Evolutionary conservation across 1,140 invertebrate species (phyloP).

Genomic region (Phenacoccus solenopsis): DNA sequence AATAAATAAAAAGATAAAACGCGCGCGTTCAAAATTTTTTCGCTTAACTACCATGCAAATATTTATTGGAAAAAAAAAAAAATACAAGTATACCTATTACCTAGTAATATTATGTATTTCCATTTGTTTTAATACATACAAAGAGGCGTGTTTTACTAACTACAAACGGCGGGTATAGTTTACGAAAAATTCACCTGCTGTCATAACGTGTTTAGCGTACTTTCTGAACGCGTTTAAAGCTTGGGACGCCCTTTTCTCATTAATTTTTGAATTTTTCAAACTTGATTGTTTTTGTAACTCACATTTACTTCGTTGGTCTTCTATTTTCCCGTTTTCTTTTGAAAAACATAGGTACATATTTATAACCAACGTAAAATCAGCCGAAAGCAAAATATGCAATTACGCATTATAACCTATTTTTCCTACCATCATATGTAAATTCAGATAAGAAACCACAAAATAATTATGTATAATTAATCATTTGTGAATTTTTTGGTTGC

Average conservation of each 20-base stretch:
- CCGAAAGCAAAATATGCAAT: too few species aligned
- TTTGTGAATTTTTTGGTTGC: too few species aligned
- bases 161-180: neutral
- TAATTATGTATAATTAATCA: too few species aligned
- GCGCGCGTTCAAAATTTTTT: neutral
- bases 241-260: constrained; percentile 10
- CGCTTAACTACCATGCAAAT: constrained; percentile 7
- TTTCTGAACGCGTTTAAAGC: constrained; percentile 9
- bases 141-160: constrained; percentile 11
- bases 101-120: too few species aligned
- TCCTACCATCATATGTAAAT: too few species aligned
- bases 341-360: neutral
- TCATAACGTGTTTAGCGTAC: constrained; percentile 14
- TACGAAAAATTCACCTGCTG: constrained; percentile 10
- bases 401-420: too few species aligned
- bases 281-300: constrained; percentile 13
- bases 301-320: constrained; percentile 5
- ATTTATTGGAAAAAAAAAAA: neutral
- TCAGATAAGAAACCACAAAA: too few species aligned
- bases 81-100: too few species aligned
- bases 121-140: neutral
- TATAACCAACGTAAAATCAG: neutral
- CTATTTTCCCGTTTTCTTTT: constrained; percentile 7
- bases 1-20: too few species aligned
- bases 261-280: constrained; percentile 13